Conservation (phyloP, 1,140 invertebrate species). For the Cotesia chilonis region DNA sequence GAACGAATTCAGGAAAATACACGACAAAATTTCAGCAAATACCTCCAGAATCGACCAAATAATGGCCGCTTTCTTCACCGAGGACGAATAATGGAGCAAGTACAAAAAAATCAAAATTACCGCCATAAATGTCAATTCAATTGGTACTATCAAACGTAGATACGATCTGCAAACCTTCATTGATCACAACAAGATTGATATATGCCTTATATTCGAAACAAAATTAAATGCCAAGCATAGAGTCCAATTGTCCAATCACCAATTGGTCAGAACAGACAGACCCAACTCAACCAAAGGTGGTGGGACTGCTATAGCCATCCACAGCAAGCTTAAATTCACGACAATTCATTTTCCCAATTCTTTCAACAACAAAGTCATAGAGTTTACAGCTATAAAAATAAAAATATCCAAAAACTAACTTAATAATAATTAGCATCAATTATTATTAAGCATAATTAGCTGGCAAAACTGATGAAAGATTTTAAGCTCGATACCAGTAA, state of each 20-base stretch:
- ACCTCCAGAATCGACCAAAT: too few relatives aligned
- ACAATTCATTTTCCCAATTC: background rate
- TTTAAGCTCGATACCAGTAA: conserved; percentile 13
- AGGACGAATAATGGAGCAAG: too few relatives aligned
- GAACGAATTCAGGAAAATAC: too few relatives aligned
- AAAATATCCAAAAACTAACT: background rate
- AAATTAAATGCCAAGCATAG: conserved; percentile 34
- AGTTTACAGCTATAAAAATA: conserved; percentile 21
- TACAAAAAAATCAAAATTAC: conserved; percentile 20
- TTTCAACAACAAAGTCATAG: conserved; percentile 3
- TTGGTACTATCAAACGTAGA: conserved; percentile 24
- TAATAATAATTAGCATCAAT: conserved; percentile 3
- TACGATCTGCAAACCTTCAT: conserved; percentile 11
- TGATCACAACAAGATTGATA: conserved; percentile 7
- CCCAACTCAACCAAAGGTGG: conserved; percentile 26
- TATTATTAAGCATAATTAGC: too few relatives aligned
- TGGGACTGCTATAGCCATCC: conserved; percentile 33
- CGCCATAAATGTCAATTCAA: conserved; percentile 38
- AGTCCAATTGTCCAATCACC: conserved; percentile 9
- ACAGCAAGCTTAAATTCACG: conserved; percentile 7
- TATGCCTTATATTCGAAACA: conserved; percentile 26
- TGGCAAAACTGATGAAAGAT: background rate
- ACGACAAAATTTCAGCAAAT: too few relatives aligned
- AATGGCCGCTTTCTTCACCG: too few relatives aligned
- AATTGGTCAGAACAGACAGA: conserved; percentile 30